A percentile compares a stretch with the other conserved stretches of the same genome.
Conservation (phyloP, 2,113 vertebrate species). For the Seriola dumerili region DNA sequence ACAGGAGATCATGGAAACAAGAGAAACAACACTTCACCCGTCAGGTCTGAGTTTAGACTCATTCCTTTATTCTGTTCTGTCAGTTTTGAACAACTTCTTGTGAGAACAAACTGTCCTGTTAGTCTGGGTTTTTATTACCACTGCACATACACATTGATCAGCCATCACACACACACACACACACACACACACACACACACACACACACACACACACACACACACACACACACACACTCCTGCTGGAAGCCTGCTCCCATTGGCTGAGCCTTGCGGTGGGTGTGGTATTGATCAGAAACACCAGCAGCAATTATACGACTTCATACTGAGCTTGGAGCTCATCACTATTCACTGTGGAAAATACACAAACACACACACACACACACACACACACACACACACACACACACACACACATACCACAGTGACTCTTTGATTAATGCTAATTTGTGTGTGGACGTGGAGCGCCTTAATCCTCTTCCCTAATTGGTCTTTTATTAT, state of each 20-base stretch:
- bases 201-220: slow-evolving; percentile 34
- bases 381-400: slow-evolving; percentile 51
- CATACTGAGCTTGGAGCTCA: slow-evolving; percentile 73
- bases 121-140: background rate
- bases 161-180: slow-evolving; percentile 29
- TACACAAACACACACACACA: slow-evolving; percentile 31
- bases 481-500: slow-evolving; percentile 78
- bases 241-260: slow-evolving; percentile 47
- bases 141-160: slow-evolving; percentile 25
- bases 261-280: slow-evolving; percentile 41
- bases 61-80: too few species aligned
- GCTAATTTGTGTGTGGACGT: slow-evolving; percentile 78
- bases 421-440: slow-evolving; percentile 78
- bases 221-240: slow-evolving; percentile 29
- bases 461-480: slow-evolving; percentile 72
- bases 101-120: background rate
- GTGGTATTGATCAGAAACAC: slow-evolving; percentile 79
- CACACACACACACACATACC: slow-evolving; percentile 44
- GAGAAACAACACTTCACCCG: too few species aligned
- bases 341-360: slow-evolving; percentile 66
- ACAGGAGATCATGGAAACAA: too few species aligned
- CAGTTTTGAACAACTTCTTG: too few species aligned
- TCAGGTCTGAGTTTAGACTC: too few species aligned
- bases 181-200: slow-evolving; percentile 36
- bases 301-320: slow-evolving; percentile 78